Evolutionary conservation across 2,797 vertebrate genomes (phyloP), one percentile per base, ranked within the genome.

Genomic region (Sternotherus odoratus): DNA sequence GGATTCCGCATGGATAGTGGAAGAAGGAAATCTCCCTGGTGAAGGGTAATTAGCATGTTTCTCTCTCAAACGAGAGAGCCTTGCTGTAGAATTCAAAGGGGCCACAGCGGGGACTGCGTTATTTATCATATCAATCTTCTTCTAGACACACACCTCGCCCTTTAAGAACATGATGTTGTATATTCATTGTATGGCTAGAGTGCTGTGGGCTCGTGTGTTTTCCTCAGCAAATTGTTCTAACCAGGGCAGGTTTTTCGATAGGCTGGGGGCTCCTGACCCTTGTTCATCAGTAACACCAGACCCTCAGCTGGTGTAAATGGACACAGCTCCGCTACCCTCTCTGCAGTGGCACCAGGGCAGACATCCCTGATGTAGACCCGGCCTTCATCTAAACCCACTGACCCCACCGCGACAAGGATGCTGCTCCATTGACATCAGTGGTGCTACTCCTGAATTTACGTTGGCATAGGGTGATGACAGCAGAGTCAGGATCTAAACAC

Each of bases 281-380:
- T 0, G 0, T 57, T n/a, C 0, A 0, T 6, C 33, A 0, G 0
- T 46, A 13, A 49, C 28, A 1, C 4, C 12, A 0, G 0, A 43
- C 0, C 1, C 28, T 43, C 13, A 0, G 0, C 0, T 1, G 54
- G 63, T 28, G n/a, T 11, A 2, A 30, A 57, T 78, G 79, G 51
- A 54, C 12, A 48, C 10, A 0, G 2, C 9, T 0, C 48, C 6
- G 3, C 19, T 2, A 2, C 2, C 0, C 1, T 0, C 0, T 43
- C 11, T 48, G 48, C 30, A 46, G 39, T 80, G 3, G 6, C 63
- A 43, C 50, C 1, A 1, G 56, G 11, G n/a, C 36, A 23, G 12
- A 48, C 26, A 75, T 30, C 43, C 72, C 28, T 28, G 28, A 46
- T 28, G 26, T 26, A 30, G 46, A 30, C 26, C 5, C 15, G 13